phyloP scores from a whole-genome alignment of 2,888 invertebrate species.

The Lordiphosa fenestrarum region DNA sequence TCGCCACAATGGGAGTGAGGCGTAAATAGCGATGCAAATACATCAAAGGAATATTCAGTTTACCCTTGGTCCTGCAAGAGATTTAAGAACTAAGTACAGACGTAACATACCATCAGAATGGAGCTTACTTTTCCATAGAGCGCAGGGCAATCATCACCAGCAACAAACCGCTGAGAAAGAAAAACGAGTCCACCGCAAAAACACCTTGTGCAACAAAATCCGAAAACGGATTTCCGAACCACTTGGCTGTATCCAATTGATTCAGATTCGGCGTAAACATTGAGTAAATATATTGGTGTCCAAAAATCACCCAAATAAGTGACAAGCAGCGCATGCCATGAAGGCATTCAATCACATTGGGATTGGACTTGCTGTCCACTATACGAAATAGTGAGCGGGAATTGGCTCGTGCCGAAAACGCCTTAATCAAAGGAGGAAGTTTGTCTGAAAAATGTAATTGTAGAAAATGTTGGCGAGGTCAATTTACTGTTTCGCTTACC shows the following conservation, averaged over 20 bases:
- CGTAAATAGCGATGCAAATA: conserved; percentile 76
- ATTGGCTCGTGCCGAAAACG: conserved; percentile 63
- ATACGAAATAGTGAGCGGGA: conserved; percentile 37
- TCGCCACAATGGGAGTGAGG: conserved; percentile 81
- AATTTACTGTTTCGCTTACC: conserved; percentile 9
- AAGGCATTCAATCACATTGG: conserved; percentile 72
- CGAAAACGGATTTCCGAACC: conserved; percentile 12
- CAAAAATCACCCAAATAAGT: conserved; percentile 77
- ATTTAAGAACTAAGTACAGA: neutral
- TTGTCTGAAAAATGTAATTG: neutral
- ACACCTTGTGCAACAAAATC: conserved; percentile 70
- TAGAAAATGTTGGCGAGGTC: too few relatives aligned
- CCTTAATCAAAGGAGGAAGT: conserved; percentile 32
- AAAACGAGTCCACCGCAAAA: conserved; percentile 83
- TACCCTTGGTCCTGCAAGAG: conserved; percentile 41
- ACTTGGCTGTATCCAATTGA: neutral
- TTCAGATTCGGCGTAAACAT: neutral
- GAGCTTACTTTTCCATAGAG: conserved; percentile 41
- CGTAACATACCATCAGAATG: conserved; percentile 63
- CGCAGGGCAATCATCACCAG: conserved; percentile 70
- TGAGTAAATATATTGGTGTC: conserved; percentile 51
- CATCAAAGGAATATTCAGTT: conserved; percentile 59
- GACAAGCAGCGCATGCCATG: conserved; percentile 77
- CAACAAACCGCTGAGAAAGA: conserved; percentile 83
- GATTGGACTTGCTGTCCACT: conserved; percentile 25